These are phyloP conservation scores for Pampus argenteus DNA, from an alignment of 2,797 vertebrate species.

Conservation along the genomic window DNA sequence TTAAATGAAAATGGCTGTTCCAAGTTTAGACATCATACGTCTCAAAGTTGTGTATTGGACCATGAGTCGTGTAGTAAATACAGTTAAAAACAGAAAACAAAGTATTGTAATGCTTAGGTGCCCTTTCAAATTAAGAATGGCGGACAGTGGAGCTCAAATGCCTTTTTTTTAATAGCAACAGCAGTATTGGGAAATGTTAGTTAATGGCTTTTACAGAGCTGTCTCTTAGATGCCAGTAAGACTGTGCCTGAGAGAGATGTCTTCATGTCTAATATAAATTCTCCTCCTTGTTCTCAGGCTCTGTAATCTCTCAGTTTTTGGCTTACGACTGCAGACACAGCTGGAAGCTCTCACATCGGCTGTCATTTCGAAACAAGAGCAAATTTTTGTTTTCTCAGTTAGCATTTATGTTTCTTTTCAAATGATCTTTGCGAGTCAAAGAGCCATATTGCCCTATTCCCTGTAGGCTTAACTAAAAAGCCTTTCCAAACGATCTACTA, in stretches of 20 bases:
- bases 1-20: neutral
- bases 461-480: slow-evolving; percentile 10
- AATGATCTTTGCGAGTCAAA: slow-evolving; percentile 62
- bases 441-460: slow-evolving; percentile 14
- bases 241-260: slow-evolving; percentile 59
- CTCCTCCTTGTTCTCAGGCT: slow-evolving; percentile 74
- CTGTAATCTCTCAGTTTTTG: slow-evolving; percentile 75
- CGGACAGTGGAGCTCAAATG: neutral
- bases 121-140: neutral
- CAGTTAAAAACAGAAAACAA: too few species aligned
- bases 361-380: slow-evolving; percentile 60
- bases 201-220: slow-evolving; percentile 16
- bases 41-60: neutral
- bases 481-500: slow-evolving; percentile 20
- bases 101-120: neutral
- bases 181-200: slow-evolving; percentile 14
- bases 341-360: slow-evolving; percentile 82
- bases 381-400: slow-evolving; percentile 66
- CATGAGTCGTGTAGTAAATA: neutral
- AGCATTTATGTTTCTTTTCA: slow-evolving; percentile 62
- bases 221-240: slow-evolving; percentile 44
- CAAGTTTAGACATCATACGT: neutral
- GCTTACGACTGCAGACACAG: slow-evolving; percentile 75
- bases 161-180: slow-evolving; percentile 5
- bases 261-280: slow-evolving; percentile 69